Evolutionary conservation across 2,113 vertebrate species (phyloP).

Genomic region (Coptodon bakossiorum): DNA sequence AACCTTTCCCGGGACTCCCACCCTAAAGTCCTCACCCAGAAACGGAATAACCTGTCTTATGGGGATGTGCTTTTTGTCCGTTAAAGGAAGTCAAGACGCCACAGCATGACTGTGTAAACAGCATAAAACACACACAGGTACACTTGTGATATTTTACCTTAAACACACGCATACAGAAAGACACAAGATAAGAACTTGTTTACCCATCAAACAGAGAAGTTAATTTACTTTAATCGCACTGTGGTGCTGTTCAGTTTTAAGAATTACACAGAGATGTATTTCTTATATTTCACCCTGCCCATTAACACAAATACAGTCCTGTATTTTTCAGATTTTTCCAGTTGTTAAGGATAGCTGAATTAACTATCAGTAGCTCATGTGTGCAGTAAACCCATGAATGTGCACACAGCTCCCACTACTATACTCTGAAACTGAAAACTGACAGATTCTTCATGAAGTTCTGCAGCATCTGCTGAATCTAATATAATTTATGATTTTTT

Average conservation of each 20-base stretch:
- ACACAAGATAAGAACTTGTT: not conserved
- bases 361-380: not conserved
- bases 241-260: not conserved
- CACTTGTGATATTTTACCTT: not conserved
- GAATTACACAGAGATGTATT: not conserved
- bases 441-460: not conserved
- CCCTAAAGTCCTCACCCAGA: not conserved
- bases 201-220: not conserved
- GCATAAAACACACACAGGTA: not conserved
- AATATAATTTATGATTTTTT: accelerated
- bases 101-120: not conserved
- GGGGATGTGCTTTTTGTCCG: not conserved
- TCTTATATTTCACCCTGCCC: not conserved
- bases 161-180: not conserved
- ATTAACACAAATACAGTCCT: not conserved
- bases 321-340: not conserved
- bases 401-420: not conserved
- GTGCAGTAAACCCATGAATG: not conserved
- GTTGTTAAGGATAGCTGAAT: not conserved
- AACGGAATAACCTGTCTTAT: accelerated
- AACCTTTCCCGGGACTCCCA: not conserved
- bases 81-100: not conserved
- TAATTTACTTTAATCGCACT: not conserved
- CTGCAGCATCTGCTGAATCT: not conserved
- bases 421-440: not conserved